These are phyloP conservation scores for Hycleus phaleratus DNA, from an alignment of 1,140 invertebrate species.

Conservation along the genomic window DNA sequence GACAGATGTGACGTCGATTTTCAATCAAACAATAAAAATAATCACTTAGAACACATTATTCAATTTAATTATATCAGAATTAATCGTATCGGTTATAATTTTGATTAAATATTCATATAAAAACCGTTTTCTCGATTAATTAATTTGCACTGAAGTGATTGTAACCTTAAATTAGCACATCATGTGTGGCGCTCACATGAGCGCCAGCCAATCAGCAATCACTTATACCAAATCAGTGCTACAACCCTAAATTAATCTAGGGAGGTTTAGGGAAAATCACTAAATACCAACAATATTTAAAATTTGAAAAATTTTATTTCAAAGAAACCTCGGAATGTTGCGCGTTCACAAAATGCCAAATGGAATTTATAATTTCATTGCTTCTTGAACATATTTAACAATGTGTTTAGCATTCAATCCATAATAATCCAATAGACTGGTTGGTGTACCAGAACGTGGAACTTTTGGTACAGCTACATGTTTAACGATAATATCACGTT, in stretches of 20 bases:
- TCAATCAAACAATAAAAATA: background rate
- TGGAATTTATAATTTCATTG: conserved; percentile 49
- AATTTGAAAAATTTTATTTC: background rate
- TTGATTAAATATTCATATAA: too few species aligned
- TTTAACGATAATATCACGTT: conserved; percentile 69
- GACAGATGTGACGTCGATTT: background rate
- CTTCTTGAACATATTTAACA: conserved; percentile 57
- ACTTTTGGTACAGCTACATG: conserved; percentile 78
- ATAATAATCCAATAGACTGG: conserved; percentile 76
- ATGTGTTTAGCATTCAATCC: conserved; percentile 82
- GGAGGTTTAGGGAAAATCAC: background rate
- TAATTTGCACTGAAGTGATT: background rate
- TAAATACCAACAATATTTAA: background rate
- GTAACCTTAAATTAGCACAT: conserved; percentile 9
- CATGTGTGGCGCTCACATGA: conserved; percentile 14
- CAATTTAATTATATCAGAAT: too few species aligned
- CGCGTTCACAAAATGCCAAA: background rate
- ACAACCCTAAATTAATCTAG: background rate
- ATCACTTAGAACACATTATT: too few species aligned
- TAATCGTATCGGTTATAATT: too few species aligned
- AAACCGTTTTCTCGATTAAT: background rate
- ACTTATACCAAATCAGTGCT: background rate
- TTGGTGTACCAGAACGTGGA: conserved; percentile 85
- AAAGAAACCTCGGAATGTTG: conserved; percentile 3
- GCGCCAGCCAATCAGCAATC: background rate